These are phyloP conservation scores for Alfaro cultratus DNA, from an alignment of 2,797 vertebrate species.

Conservation along the genomic window DNA sequence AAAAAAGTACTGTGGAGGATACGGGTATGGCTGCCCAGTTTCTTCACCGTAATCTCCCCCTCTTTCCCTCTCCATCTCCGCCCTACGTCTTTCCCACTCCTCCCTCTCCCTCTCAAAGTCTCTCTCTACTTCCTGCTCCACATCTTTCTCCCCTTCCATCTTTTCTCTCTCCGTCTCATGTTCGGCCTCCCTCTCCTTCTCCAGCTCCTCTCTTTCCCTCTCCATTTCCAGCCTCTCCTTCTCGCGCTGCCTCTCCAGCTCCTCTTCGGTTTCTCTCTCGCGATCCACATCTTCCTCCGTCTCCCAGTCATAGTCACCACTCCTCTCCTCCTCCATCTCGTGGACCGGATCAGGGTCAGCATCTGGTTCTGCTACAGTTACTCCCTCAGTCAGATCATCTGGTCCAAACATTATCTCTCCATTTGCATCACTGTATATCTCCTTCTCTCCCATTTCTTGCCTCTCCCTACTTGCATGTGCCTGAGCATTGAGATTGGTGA, in stretches of 20 bases:
- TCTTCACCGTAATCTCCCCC: conserved; percentile 62
- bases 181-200: conserved; percentile 46
- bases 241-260: conserved; percentile 62
- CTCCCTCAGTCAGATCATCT: conserved; percentile 21
- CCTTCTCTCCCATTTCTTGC: conserved; percentile 21
- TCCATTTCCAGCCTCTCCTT: conserved; percentile 51
- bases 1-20: conserved; percentile 71
- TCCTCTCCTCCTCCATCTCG: conserved; percentile 67
- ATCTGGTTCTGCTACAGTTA: conserved; percentile 15
- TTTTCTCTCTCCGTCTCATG: conserved; percentile 41
- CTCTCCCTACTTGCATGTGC: conserved; percentile 4
- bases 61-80: conserved; percentile 49
- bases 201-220: conserved; percentile 51
- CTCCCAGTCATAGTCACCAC: conserved; percentile 70
- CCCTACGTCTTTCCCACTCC: conserved; percentile 64
- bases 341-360: conserved; percentile 26
- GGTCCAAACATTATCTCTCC: conserved; percentile 13
- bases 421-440: conserved; percentile 32
- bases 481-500: conserved; percentile 37
- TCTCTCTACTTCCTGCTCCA: conserved; percentile 30
- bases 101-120: conserved; percentile 44
- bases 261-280: conserved; percentile 58
- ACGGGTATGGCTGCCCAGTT: conserved; percentile 58
- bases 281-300: conserved; percentile 59
- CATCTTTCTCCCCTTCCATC: conserved; percentile 43